These are phyloP conservation scores for Atta colombica DNA, from an alignment of 1,140 invertebrate species.

Conservation along the genomic window DNA sequence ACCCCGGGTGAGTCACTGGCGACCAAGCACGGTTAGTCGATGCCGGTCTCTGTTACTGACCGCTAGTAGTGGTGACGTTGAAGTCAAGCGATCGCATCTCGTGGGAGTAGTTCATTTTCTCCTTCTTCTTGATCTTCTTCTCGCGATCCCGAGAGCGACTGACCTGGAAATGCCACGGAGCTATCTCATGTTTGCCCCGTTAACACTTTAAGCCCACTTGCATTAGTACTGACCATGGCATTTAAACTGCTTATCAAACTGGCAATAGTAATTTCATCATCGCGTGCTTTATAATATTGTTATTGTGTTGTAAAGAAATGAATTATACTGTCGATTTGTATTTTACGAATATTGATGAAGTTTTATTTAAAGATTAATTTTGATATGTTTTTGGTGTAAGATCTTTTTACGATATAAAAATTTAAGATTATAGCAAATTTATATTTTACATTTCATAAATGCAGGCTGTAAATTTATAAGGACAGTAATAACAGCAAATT, in stretches of 20 bases:
- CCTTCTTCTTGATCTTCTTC: constrained; percentile 14
- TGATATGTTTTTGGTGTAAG: background rate
- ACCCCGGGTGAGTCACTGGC: constrained; percentile 49
- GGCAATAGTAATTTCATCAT: background rate
- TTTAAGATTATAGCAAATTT: background rate
- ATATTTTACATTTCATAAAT: background rate
- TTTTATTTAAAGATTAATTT: constrained; percentile 26
- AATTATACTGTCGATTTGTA: background rate
- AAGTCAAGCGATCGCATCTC: constrained; percentile 63
- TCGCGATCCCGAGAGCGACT: constrained; percentile 26
- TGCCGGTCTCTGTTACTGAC: constrained; percentile 43
- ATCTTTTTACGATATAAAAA: background rate
- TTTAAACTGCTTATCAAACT: constrained; percentile 24
- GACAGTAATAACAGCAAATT: background rate
- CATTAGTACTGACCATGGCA: background rate
- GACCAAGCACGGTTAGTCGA: constrained; percentile 38
- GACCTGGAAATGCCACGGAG: constrained; percentile 43
- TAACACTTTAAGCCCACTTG: constrained; percentile 23
- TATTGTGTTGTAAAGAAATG: background rate
- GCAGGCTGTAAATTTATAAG: background rate
- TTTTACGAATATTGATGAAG: background rate
- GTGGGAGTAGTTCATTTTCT: constrained; percentile 34
- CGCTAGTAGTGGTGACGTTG: constrained; percentile 29
- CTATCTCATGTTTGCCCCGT: constrained; percentile 32
- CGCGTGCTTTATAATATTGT: background rate